These are phyloP conservation scores for Hoplias malabaricus DNA, from an alignment of 2,113 vertebrate genomes.

Conservation along the genomic window DNA sequence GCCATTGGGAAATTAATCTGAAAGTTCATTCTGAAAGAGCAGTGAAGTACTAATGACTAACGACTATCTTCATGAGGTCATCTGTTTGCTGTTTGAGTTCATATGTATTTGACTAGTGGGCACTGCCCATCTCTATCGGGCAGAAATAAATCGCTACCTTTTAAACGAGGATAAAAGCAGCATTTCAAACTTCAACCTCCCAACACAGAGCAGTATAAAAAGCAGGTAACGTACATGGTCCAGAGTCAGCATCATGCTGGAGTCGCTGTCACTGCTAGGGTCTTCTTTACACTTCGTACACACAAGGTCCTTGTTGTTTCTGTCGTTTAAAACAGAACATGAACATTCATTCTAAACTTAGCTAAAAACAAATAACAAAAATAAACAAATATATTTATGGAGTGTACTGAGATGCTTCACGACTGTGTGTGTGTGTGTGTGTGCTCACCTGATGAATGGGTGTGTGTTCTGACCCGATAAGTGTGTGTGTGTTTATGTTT, in stretches of 20 bases:
- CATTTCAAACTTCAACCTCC: no score
- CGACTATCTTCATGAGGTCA: not conserved
- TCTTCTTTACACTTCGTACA: conserved; percentile 76
- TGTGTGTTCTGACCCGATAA: not conserved
- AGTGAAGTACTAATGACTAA: not conserved
- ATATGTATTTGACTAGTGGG: not conserved
- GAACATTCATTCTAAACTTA: not conserved
- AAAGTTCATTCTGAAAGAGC: not conserved
- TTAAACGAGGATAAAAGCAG: no score
- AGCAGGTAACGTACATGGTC: conserved; percentile 69
- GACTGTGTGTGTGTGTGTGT: not conserved
- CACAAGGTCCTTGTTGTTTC: conserved; percentile 69
- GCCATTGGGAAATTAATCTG: not conserved
- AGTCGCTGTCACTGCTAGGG: conserved; percentile 57
- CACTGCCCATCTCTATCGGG: no score
- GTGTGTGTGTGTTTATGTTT: not conserved
- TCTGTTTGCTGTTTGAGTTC: not conserved
- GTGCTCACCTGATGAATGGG: not conserved
- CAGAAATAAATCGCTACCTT: no score
- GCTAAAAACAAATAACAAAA: not conserved
- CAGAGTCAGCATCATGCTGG: conserved; percentile 65
- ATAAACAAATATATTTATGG: no score
- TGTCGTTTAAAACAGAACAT: conserved; percentile 45
- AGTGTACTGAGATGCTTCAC: not conserved
- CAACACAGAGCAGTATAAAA: not conserved